Percentiles rank a stretch among this genome's conserved stretches.
Conservation (phyloP, 2,797 vertebrate genomes). For the Galago senegalensis region DNA sequence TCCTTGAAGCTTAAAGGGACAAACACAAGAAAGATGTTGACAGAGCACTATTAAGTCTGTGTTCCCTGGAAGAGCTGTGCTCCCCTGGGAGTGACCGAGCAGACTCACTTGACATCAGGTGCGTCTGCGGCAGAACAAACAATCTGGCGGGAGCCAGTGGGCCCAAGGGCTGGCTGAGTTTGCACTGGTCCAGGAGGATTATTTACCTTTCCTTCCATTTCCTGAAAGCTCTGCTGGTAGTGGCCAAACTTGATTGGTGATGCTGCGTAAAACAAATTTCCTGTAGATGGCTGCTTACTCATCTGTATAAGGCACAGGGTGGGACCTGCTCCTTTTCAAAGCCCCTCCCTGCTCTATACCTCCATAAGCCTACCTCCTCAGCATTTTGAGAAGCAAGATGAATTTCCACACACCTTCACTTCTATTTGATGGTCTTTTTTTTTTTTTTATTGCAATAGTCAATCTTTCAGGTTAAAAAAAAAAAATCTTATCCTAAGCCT, state of each 20-base stretch:
- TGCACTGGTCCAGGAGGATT: neutral
- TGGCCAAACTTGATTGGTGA: neutral
- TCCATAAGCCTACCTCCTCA: neutral
- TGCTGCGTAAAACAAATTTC: neutral
- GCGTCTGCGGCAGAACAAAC: neutral
- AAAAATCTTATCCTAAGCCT: neutral
- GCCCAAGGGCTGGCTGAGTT: neutral
- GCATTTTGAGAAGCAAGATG: neutral
- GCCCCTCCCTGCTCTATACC: neutral
- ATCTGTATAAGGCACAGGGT: neutral
- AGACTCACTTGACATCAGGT: neutral
- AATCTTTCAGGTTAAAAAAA: neutral
- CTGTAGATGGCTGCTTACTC: neutral
- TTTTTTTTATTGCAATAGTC: slow-evolving; percentile 13
- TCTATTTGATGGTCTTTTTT: neutral
- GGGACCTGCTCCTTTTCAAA: neutral
- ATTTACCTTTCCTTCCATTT: neutral
- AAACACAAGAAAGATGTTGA: no score
- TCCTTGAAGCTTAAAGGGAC: neutral
- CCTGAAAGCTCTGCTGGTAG: neutral
- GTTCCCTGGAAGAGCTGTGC: neutral
- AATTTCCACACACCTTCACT: neutral
- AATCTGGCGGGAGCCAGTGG: neutral
- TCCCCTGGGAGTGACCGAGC: neutral
- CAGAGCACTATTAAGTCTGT: neutral